Conservation (phyloP, 2,888 invertebrate species). For the Syritta pipiens region DNA sequence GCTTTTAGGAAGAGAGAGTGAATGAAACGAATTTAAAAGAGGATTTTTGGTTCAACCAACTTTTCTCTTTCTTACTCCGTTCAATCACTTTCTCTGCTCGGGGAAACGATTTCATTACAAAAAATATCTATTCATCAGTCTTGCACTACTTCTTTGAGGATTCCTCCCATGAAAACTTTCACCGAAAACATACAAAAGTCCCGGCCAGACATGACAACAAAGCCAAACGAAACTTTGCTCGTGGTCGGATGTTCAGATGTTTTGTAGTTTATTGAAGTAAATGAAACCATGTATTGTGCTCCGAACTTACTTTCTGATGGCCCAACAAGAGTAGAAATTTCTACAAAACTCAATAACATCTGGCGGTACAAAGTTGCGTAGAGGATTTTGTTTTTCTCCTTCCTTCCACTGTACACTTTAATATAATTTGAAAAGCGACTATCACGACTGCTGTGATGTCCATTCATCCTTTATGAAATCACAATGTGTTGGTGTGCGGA, state of each 20-base stretch:
- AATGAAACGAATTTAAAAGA: too few species aligned
- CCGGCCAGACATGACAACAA: not conserved
- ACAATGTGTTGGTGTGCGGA: not conserved
- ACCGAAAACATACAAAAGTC: not conserved
- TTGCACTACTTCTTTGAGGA: too few species aligned
- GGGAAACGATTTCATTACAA: too few species aligned
- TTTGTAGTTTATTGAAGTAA: not conserved
- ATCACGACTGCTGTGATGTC: constrained; percentile 20
- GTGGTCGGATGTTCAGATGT: not conserved
- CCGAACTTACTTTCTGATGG: not conserved
- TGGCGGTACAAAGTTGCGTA: constrained; percentile 31
- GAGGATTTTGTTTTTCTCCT: not conserved
- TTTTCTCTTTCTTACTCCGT: too few species aligned
- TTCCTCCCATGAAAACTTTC: too few species aligned
- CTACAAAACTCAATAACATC: constrained; percentile 50
- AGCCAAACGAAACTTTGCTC: not conserved
- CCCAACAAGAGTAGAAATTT: constrained; percentile 18
- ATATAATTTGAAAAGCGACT: constrained; percentile 40
- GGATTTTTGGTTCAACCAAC: too few species aligned
- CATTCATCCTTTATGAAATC: constrained; percentile 6
- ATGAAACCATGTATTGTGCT: not conserved
- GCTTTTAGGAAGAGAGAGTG: too few species aligned
- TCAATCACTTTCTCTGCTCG: too few species aligned
- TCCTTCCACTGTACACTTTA: constrained; percentile 23
- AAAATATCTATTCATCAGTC: too few species aligned